phyloP scores from a whole-genome alignment of 92 coral and sea anemone genomes.

The Hydrozoanthus gracilis region DNA sequence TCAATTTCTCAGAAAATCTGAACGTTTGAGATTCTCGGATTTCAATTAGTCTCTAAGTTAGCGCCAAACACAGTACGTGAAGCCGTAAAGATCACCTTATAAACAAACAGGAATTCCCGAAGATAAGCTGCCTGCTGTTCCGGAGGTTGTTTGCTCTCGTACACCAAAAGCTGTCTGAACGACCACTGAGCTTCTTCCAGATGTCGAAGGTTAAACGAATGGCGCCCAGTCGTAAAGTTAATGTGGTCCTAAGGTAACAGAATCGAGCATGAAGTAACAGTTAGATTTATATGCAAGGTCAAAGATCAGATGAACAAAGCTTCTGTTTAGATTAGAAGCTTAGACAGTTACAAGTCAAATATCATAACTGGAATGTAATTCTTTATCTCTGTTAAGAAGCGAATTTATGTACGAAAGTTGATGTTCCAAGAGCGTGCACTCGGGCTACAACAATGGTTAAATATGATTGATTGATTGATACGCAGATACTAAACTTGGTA shows the following conservation, averaged over 20 bases:
- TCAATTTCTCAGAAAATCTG: too few species aligned
- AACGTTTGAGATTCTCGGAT: too few species aligned
- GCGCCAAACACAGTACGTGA: not conserved
- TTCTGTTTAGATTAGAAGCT: too few species aligned
- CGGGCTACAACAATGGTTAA: too few species aligned
- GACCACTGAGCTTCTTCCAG: constrained; percentile 89
- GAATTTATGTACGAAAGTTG: too few species aligned
- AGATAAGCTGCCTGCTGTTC: constrained; percentile 97
- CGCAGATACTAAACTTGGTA: too few species aligned
- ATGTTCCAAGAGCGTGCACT: too few species aligned
- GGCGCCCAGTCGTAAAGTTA: constrained; percentile 95
- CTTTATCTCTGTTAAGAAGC: too few species aligned
- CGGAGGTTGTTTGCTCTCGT: constrained; percentile 87
- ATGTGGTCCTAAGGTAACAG: constrained; percentile 81
- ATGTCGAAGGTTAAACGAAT: constrained; percentile 91
- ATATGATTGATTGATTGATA: too few species aligned
- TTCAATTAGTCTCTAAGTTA: not conserved
- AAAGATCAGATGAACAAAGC: too few species aligned
- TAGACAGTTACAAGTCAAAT: too few species aligned
- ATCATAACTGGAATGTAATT: too few species aligned
- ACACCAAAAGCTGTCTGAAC: constrained; percentile 83
- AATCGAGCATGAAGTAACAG: not conserved
- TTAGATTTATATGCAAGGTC: not conserved
- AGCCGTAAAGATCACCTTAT: constrained; percentile 68
- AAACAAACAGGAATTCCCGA: constrained; percentile 94